Evolutionary conservation across 2,888 invertebrate species (phyloP), one percentile per base, ranked within the genome.

Genomic region (Pseudococcus jackbeardsleyi): DNA sequence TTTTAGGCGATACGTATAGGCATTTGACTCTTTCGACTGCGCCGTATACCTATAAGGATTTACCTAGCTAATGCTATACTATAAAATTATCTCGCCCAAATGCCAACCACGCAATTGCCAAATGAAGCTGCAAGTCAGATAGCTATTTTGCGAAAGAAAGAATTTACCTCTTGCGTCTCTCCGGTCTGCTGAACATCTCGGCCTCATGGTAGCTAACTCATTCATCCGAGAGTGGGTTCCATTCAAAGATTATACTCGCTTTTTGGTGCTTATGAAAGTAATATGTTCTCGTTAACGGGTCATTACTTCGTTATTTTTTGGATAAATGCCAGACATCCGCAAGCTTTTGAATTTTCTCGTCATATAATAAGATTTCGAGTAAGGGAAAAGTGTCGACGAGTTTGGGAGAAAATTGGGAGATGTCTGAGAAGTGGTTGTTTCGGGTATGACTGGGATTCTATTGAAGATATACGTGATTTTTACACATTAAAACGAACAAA

Each of bases 231-330:
- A 72, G 68, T 15, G 26, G 33, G 3, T 72, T 26, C 68, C 68
- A 72, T 72, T 72, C 68, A 26, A 72, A 72, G 68, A 72, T 72
- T 72, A 72, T 72, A 72, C 68, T 72, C 68, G 68, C 68, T 72
- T 72, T 72, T 72, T 26, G 22, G 68, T 26, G 68, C 68, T 72
- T 33, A 72, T 72, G 26, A 33, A 72, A 72, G 68, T 72, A 72
- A 72, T 72, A 72, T 72, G 68, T 79, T 79, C 79, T 79, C 79
- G 79, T 79, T 79, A 79, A 79, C 79, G 79, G 79, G 19, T 79
- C 79, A 79, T 79, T 79, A 79, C 79, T 42, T 42, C 79, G 79
- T 15, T 42, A 79, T 79, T 46, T 42, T 79, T 79, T 79, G 79
- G 79, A 79, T 79, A 19, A 22, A 19, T 19, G 39, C 79, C 79